Evolutionary conservation across 2,888 invertebrate genomes (phyloP), one percentile per base, ranked within the genome.

Genomic region (Lasioglossum malachurum): DNA sequence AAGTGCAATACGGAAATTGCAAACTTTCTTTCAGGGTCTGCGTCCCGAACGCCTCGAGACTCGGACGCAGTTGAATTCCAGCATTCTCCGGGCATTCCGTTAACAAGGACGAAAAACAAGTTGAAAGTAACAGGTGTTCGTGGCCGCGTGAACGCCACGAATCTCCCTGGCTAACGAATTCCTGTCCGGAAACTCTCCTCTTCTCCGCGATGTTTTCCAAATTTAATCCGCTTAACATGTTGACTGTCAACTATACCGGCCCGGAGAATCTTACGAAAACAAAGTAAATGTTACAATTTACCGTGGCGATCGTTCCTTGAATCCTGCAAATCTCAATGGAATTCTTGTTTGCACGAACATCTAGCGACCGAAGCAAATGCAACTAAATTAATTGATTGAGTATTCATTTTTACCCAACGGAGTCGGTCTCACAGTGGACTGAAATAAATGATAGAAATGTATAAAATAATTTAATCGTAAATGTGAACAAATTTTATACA

Each of bases 61-160:
- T 60, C 27, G 60, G 27, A 12, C n/a, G 60, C 27, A 60, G 60
- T 27, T 60, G 60, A 64, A 31, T 64, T 31, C 31, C 27, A 64
- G 16, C 60, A 31, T 64, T 64, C 27, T 16, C 60, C 60, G 2
- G 27, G 27, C 27, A 31, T 64, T 64, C 27, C 72, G 23, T 73
- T 44, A 60, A 82, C 46, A 64, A 77, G 57, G 35, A 19, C n/a
- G 23, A 41, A 73, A 78, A 74, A 41, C 27, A 46, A 78, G 49
- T 23, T 4, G 60, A 78, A 41, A 78, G 78, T 46, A 64, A 57
- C 75, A 41, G 60, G 72, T 57, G 72, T 72, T 80, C 53, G 80
- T 16, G 69, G 46, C 27, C 53, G 38, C 27, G 46, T 41, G 71
- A 83, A 72, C 53, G 76, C 31, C 1, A 4, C n/a, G 38, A n/a